Evolutionary conservation across 1,140 invertebrate genomes (phyloP).

Genomic region (Amyelois transitella): DNA sequence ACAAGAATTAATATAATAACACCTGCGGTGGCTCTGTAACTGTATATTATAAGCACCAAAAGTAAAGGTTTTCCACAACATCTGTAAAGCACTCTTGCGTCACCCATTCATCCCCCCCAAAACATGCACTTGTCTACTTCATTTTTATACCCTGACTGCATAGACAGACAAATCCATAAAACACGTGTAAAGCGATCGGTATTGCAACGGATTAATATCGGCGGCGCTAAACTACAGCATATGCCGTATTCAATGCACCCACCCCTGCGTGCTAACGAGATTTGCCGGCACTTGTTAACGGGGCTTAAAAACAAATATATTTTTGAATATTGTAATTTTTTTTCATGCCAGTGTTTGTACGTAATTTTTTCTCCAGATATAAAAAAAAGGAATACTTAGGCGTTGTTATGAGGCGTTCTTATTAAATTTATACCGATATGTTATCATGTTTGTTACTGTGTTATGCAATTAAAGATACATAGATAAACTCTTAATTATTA

Average conservation of each 20-base stretch:
- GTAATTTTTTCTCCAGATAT: no score
- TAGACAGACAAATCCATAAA: conserved; percentile 11
- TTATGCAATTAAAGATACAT: no score
- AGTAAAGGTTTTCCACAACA: no score
- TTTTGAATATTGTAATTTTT: not conserved
- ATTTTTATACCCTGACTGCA: no score
- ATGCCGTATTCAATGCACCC: conserved; percentile 30
- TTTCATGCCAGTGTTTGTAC: not conserved
- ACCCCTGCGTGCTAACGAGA: conserved; percentile 30
- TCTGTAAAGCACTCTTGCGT: no score
- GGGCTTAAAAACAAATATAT: conserved; percentile 5
- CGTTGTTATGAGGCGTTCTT: not conserved
- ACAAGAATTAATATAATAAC: no score
- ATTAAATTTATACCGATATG: no score
- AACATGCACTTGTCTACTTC: conserved; percentile 1
- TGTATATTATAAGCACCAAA: no score
- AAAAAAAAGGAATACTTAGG: not conserved
- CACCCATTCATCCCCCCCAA: no score
- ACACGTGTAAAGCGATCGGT: not conserved
- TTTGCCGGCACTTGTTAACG: conserved; percentile 8
- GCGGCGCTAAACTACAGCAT: conserved; percentile 47
- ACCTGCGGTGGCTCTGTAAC: no score
- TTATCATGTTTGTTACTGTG: no score
- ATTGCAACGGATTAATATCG: not conserved
- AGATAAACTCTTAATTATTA: no score